A percentile compares a stretch with the other conserved stretches of the same genome.
These are phyloP conservation scores for Paraescarpia echinospica DNA, from an alignment of 1,140 invertebrate species.

Conservation along the genomic window DNA sequence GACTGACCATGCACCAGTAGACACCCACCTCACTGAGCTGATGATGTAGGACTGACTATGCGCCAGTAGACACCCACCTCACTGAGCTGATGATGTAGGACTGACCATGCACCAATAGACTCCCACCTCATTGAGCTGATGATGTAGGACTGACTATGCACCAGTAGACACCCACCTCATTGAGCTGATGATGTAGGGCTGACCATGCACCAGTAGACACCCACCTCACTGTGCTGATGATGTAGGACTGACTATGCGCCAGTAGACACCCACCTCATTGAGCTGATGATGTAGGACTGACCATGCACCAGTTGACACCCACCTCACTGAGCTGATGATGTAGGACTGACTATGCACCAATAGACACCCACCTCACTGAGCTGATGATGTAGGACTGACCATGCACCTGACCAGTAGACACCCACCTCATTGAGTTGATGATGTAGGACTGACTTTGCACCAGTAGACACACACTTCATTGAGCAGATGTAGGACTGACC, in stretches of 20 bases:
- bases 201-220: conserved; percentile 49
- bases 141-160: conserved; percentile 80
- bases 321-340: conserved; percentile 86
- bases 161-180: conserved; percentile 67
- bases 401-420: background rate
- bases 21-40: conserved; percentile 76
- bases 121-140: conserved; percentile 81
- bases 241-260: conserved; percentile 76
- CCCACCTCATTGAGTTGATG: conserved; percentile 81
- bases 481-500: conserved; percentile 67
- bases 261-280: conserved; percentile 69
- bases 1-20: conserved; percentile 68
- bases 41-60: conserved; percentile 85
- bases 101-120: conserved; percentile 61
- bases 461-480: conserved; percentile 67
- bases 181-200: conserved; percentile 91
- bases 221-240: conserved; percentile 84
- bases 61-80: conserved; percentile 61
- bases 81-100: conserved; percentile 92
- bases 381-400: conserved; percentile 89
- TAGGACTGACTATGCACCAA: conserved; percentile 75
- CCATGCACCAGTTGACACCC: background rate
- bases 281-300: conserved; percentile 91
- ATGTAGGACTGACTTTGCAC: conserved; percentile 80
- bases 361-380: conserved; percentile 72